A percentile compares a stretch with the other conserved stretches of the same genome.
Evolutionary conservation across 1,140 invertebrate genomes (phyloP).

Genomic region (Aphelinus atriplicis): DNA sequence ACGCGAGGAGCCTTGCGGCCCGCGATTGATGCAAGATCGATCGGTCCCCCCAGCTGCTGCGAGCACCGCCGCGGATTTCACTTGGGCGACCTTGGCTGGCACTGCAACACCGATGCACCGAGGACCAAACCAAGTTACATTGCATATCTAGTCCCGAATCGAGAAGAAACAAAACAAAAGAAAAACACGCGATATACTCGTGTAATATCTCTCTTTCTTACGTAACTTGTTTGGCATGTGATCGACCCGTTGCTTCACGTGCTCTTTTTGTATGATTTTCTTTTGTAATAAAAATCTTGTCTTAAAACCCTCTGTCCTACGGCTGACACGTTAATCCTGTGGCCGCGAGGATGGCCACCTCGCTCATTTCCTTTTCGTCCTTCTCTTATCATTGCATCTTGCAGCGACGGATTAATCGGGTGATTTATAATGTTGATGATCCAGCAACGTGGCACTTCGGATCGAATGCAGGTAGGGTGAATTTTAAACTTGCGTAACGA

Average conservation of each 20-base stretch:
- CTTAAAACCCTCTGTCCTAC: background rate
- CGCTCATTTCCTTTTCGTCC: too few species aligned
- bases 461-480: too few species aligned
- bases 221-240: conserved; percentile 37
- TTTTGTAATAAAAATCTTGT: conserved; percentile 31
- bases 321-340: too few species aligned
- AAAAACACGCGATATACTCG: conserved; percentile 15
- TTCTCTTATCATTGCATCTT: too few species aligned
- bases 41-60: background rate
- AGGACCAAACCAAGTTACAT: conserved; percentile 43
- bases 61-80: conserved; percentile 20
- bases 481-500: too few species aligned
- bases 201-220: background rate
- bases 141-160: conserved; percentile 46
- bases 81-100: background rate
- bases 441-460: too few species aligned
- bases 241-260: conserved; percentile 9
- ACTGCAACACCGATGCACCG: background rate
- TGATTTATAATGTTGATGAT: too few species aligned
- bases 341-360: too few species aligned
- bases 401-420: too few species aligned
- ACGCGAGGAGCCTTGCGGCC: background rate
- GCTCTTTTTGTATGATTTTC: conserved; percentile 28
- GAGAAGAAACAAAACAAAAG: conserved; percentile 14
- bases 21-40: conserved; percentile 1